These are phyloP conservation scores for Plectrocnemia conspersa DNA, from an alignment of 1,140 invertebrate species.

Conservation along the genomic window DNA sequence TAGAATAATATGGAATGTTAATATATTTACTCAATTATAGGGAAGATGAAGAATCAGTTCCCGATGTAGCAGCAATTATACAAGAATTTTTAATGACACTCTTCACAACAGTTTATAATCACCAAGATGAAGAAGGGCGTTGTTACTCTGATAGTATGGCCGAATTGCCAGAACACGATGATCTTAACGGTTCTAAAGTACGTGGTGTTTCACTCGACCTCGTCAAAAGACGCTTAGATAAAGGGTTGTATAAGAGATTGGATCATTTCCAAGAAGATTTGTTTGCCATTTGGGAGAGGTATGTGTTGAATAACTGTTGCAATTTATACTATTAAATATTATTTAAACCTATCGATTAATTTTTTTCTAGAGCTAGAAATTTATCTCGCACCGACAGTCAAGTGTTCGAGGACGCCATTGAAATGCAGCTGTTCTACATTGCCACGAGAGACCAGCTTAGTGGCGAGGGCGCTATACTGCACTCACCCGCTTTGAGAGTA, in stretches of 20 bases:
- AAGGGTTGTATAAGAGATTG: slow-evolving; percentile 84
- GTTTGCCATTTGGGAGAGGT: slow-evolving; percentile 84
- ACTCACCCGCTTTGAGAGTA: slow-evolving; percentile 82
- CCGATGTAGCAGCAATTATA: slow-evolving; percentile 82
- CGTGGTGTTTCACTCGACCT: slow-evolving; percentile 78
- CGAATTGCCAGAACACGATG: slow-evolving; percentile 87
- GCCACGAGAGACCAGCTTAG: slow-evolving; percentile 70
- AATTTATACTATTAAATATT: neutral
- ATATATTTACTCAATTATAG: slow-evolving; percentile 39
- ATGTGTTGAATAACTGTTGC: slow-evolving; percentile 9
- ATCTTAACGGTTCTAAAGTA: slow-evolving; percentile 57
- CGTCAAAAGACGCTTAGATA: slow-evolving; percentile 78
- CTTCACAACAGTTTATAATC: slow-evolving; percentile 92
- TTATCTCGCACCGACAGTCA: slow-evolving; percentile 88
- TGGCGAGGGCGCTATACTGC: slow-evolving; percentile 70
- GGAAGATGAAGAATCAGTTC: slow-evolving; percentile 79
- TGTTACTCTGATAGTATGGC: slow-evolving; percentile 95
- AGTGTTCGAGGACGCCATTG: slow-evolving; percentile 91
- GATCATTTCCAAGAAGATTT: slow-evolving; percentile 97
- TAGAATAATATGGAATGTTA: neutral
- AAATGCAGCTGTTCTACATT: slow-evolving; percentile 90
- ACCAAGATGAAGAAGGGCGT: slow-evolving; percentile 92
- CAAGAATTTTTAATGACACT: slow-evolving; percentile 89
- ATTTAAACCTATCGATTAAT: neutral
- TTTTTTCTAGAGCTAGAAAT: slow-evolving; percentile 64